Conservation (phyloP, 2,797 vertebrate genomes). For the Melanotaenia trifasciata region DNA sequence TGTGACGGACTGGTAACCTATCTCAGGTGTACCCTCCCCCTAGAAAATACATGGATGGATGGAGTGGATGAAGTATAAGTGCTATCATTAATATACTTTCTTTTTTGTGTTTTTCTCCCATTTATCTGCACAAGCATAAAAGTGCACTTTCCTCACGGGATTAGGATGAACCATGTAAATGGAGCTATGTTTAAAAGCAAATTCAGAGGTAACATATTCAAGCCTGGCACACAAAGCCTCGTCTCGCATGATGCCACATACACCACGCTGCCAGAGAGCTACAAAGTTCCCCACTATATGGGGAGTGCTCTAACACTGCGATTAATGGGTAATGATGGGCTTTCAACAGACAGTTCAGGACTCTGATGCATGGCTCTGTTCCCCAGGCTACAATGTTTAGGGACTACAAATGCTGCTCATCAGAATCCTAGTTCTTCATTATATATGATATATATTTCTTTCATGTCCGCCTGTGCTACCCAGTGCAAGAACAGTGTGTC, state of each 20-base stretch:
- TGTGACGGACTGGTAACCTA: not conserved
- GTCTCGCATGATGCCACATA: constrained; percentile 7
- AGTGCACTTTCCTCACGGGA: not conserved
- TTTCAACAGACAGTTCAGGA: constrained; percentile 55
- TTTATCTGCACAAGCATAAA: constrained; percentile 1
- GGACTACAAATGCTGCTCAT: constrained; percentile 16
- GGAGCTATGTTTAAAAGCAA: not conserved
- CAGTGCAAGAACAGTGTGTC: not conserved
- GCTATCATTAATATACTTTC: not conserved
- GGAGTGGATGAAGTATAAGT: not conserved
- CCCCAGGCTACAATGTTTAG: constrained; percentile 28
- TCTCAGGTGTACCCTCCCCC: not conserved
- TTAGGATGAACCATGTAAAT: constrained; percentile 7
- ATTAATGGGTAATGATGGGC: constrained; percentile 59
- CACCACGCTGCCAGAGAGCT: constrained; percentile 8
- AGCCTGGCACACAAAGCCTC: not conserved
- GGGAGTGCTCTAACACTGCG: constrained; percentile 36
- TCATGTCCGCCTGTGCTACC: constrained; percentile 18
- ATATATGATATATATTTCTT: constrained; percentile 7
- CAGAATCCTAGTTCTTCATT: constrained; percentile 19
- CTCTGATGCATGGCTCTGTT: constrained; percentile 17
- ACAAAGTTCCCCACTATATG: constrained; percentile 26
- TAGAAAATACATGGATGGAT: not conserved
- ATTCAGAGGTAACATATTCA: not conserved
- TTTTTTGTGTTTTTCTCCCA: not conserved